Evolutionary conservation across 2,797 vertebrate species (phyloP).

Genomic region (Hemitrygon akajei): DNA sequence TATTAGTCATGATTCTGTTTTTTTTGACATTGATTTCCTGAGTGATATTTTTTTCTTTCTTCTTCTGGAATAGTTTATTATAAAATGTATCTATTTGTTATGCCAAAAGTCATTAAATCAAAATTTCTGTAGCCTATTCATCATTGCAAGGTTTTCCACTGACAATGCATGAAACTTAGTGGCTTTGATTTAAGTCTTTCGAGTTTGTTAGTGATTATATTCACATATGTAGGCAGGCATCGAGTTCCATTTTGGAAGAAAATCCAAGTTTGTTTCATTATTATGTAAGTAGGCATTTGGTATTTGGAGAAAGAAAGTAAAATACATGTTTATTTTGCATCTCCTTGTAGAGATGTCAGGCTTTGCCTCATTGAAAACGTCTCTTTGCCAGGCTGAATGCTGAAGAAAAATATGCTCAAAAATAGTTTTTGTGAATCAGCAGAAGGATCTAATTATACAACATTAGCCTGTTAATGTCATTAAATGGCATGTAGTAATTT

Average conservation of each 20-base stretch:
- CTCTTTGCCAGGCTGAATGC: background rate
- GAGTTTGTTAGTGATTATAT: background rate
- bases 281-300: background rate
- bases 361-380: background rate
- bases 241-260: background rate
- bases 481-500: background rate
- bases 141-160: background rate
- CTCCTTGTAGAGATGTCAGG: background rate
- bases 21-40: conserved; percentile 25
- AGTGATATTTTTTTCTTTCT: conserved; percentile 10
- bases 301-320: background rate
- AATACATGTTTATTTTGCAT: background rate
- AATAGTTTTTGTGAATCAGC: background rate
- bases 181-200: background rate
- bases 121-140: background rate
- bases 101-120: background rate
- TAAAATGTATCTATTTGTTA: background rate
- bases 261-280: background rate
- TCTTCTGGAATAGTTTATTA: background rate
- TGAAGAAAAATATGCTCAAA: background rate
- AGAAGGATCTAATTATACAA: conserved; percentile 13
- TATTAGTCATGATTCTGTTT: background rate
- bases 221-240: background rate
- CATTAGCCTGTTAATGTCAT: conserved; percentile 24
- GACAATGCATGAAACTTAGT: background rate